Evolutionary conservation across 2,113 vertebrate genomes (phyloP), one percentile per base, ranked within the genome.

Genomic region (Coracopsis vasa): DNA sequence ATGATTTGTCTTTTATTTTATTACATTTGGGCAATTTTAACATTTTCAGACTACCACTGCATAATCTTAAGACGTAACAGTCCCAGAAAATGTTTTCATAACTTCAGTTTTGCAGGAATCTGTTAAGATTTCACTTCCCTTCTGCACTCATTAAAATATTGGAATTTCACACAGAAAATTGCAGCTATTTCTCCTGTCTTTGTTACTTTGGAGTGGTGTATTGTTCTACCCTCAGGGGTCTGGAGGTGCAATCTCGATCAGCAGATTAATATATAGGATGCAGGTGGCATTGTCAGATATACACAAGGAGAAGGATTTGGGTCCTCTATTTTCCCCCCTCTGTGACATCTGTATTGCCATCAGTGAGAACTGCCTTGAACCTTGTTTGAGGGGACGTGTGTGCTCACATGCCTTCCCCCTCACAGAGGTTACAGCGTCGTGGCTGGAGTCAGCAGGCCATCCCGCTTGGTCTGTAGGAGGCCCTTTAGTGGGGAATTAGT

Each of bases 191-290:
- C 29, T 71, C 8, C 75, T 72, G 27, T 11, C 13, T 64, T 51
- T 92, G 54, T 16, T 3, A 1, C 21, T 23, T 61, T 3, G 15
- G 35, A 27, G 11, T 6, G 28, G 16, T 8, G 5, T 1, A 7
- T 29, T 48, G 8, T 18, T 20, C 23, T 44, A 66, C 48, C 47
- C 69, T 19, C 2, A 0, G 29, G 41, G 44, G 9, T 84, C 56
- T 64, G 67, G 83, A 53, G 60, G 11, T 1, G 4, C 10, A 0
- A 10, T 25, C 37, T 23, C 42, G 48, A 80, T 56, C 86, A 18
- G 12, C 0, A 10, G 20, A 28, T 51, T 23, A 19, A 24, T 1
- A 23, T 5, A 7, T 44, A 11, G 2, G 1, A 5, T 3, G 6
- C 6, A 21, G 39, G 50, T 64, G 60, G 3, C 4, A 3, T 18